These are phyloP conservation scores for Darwinula stevensoni DNA, from an alignment of 2,888 invertebrate genomes.

Conservation along the genomic window DNA sequence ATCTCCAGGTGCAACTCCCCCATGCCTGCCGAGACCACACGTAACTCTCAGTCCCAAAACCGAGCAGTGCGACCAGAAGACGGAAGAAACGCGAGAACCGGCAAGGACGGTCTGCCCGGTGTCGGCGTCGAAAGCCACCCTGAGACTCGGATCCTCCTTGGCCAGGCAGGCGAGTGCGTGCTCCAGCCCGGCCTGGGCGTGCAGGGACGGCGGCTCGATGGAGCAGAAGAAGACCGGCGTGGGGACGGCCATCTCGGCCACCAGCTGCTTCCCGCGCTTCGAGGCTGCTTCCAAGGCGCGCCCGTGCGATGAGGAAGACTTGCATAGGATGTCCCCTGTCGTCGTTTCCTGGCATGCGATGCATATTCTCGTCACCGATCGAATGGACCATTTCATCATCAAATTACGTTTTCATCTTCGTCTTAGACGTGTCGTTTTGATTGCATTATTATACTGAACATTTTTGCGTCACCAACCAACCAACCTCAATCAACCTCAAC, in stretches of 20 bases:
- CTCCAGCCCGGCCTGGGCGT: conserved; percentile 42
- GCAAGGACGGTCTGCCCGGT: conserved; percentile 63
- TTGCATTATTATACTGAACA: too few species aligned
- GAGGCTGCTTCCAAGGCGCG: conserved; percentile 13
- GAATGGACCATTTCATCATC: too few species aligned
- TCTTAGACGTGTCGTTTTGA: too few species aligned
- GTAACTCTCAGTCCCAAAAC: not conserved
- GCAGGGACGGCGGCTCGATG: conserved; percentile 55
- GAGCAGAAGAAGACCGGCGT: conserved; percentile 92
- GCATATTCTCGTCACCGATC: too few species aligned
- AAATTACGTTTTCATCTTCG: too few species aligned
- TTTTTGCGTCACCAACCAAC: too few species aligned
- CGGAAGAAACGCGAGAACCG: conserved; percentile 18
- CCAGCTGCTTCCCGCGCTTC: conserved; percentile 17
- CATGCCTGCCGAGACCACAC: conserved; percentile 34
- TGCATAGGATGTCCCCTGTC: conserved; percentile 21
- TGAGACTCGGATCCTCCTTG: conserved; percentile 68
- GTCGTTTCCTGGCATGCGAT: conserved; percentile 8
- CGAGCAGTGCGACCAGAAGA: too few species aligned
- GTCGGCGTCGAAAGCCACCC: conserved; percentile 38
- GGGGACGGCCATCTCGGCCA: conserved; percentile 36
- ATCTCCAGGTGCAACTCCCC: conserved; percentile 91
- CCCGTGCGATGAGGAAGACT: conserved; percentile 7
- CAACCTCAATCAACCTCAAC: too few species aligned
- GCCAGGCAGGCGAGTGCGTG: conserved; percentile 44